Conservation (phyloP, 2,888 invertebrate species). For the Biston stratarius region DNA sequence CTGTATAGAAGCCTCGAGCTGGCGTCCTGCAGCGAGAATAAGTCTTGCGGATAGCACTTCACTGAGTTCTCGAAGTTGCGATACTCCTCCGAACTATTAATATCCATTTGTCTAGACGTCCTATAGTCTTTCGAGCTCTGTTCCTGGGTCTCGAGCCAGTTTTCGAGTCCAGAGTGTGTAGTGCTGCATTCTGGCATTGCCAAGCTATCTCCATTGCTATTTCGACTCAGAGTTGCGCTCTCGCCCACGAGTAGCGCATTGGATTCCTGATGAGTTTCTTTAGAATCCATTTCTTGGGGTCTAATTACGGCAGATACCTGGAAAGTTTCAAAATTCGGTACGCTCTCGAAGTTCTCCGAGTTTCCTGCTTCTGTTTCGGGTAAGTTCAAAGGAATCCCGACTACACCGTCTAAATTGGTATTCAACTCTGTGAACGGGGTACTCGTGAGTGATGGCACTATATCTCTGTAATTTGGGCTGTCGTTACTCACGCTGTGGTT, state of each 20-base stretch:
- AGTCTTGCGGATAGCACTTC: constrained; percentile 68
- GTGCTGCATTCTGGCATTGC: constrained; percentile 57
- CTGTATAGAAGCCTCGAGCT: constrained; percentile 66
- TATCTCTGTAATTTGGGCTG: constrained; percentile 63
- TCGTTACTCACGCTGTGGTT: constrained; percentile 52
- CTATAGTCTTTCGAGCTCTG: constrained; percentile 51
- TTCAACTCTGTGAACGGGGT: constrained; percentile 64
- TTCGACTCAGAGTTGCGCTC: constrained; percentile 57
- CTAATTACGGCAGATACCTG: constrained; percentile 68
- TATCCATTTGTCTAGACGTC: constrained; percentile 67
- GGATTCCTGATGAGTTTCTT: constrained; percentile 54
- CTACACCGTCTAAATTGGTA: constrained; percentile 49
- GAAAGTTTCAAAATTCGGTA: constrained; percentile 69
- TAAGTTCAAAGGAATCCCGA: constrained; percentile 60
- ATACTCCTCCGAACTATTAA: constrained; percentile 70
- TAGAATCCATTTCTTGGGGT: constrained; percentile 59
- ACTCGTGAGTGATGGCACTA: constrained; percentile 73
- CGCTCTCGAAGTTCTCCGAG: constrained; percentile 48
- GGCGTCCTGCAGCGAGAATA: constrained; percentile 69
- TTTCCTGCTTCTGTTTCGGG: constrained; percentile 51
- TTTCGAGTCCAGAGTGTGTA: constrained; percentile 71
- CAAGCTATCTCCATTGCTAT: constrained; percentile 52
- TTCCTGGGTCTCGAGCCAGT: constrained; percentile 68
- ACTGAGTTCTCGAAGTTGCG: constrained; percentile 68
- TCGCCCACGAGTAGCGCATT: constrained; percentile 64